phyloP scores from a whole-genome alignment of 2,797 vertebrate genomes.

The Pempheris klunzingeri region DNA sequence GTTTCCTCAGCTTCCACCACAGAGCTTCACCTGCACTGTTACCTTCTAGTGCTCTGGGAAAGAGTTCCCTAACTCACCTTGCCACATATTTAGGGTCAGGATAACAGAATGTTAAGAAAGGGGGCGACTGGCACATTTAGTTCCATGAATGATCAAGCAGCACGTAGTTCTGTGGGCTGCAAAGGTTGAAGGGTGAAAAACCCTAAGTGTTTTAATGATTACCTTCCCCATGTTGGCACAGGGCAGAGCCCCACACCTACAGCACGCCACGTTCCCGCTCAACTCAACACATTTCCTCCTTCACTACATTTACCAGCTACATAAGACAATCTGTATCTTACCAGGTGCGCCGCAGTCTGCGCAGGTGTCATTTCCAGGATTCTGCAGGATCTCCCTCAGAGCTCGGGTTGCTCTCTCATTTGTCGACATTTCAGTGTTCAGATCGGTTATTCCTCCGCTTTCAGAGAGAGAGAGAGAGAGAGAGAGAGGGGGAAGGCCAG shows the following conservation, averaged over 20 bases:
- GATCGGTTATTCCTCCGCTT: conserved; percentile 6
- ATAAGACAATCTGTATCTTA: conserved; percentile 36
- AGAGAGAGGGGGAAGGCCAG: no score
- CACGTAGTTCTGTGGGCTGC: background rate
- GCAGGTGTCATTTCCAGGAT: conserved; percentile 79
- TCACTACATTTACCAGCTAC: background rate
- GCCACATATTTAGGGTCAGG: background rate
- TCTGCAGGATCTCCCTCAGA: conserved; percentile 77
- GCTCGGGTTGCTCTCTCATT: conserved; percentile 77
- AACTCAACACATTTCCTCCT: background rate
- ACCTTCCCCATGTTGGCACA: background rate
- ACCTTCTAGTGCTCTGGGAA: background rate
- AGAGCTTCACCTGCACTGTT: background rate
- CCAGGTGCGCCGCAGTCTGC: conserved; percentile 85
- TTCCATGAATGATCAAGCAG: no score
- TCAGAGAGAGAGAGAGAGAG: background rate
- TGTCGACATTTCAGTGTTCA: conserved; percentile 66
- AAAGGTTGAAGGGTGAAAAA: background rate
- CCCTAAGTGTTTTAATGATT: background rate
- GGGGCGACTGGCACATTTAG: no score
- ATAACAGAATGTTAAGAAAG: background rate
- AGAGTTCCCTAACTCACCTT: background rate
- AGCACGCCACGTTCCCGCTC: background rate
- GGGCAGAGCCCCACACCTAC: background rate
- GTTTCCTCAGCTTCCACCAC: no score